Evolutionary conservation across 2,888 invertebrate genomes (phyloP), one percentile per base, ranked within the genome.

Genomic region (Folsomia candida): DNA sequence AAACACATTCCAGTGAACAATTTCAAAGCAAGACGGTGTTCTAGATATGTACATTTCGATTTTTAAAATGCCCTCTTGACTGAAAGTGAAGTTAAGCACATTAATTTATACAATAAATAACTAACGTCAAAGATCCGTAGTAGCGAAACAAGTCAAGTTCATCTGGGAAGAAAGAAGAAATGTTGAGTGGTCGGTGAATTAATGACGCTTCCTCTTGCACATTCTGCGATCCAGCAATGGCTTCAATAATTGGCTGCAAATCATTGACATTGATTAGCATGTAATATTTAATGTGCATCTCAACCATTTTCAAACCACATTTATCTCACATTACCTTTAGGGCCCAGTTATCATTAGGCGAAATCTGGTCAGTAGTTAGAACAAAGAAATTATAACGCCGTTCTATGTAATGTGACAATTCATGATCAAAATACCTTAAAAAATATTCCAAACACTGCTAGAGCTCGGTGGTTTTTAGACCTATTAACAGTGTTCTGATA

Each of bases 371-470:
- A 20, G 20, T 2, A 62, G 14, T 51, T 28, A 29, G 20, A 1
- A 58, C 27, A 64, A 25, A 3, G n/a, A 62, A 51, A 37, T 67
- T 26, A 27, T n/a, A 26, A 24, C 4, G 14, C 20, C 54, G 6
- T 18, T 65, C 3, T 11, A 9, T 14, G 1, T 47, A 54, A 0
- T 24, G 4, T 58, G 58, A 18, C 11, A 58, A 58, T 58, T 58
- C 11, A 18, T 26, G 27, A 24, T n/a, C 24, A n/a, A 29, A n/a
- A n/a, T 66, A 77, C 78, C 69, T 75, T 59, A 58, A 79, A 77
- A 63, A 79, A 79, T 58, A 79, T 72, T n/a, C 78, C 79, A n/a
- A 79, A 68, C 9, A 79, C 79, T 11, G 78, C 76, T 9, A 79
- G 69, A 58, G 78, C 79, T 67, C 76, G 47, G 26, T 71, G 70